Evolutionary conservation across 2,888 invertebrate genomes (phyloP), one percentile per base, ranked within the genome.

Genomic region (Oscheius sp.): DNA sequence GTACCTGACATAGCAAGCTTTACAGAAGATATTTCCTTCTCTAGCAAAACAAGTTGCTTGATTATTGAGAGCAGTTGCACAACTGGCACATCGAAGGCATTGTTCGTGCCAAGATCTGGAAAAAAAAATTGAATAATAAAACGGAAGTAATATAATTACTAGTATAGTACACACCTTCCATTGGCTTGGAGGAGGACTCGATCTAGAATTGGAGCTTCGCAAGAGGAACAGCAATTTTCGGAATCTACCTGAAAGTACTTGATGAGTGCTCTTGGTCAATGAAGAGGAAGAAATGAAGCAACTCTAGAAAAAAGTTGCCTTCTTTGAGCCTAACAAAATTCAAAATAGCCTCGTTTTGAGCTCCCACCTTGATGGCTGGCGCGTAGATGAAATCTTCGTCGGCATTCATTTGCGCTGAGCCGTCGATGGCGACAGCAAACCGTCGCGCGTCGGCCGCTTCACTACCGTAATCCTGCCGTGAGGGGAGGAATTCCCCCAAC

Each of bases 1-100:
- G 52, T 50, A 83, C 82, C 73, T 70, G 31, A 53, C 64, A 69
- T 85, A 85, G 61, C 84, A 85, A 17, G 27, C 39, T 69, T 80
- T 82, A 73, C 85, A 85, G 73, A 70, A 82, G 45, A 79, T 65
- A 29, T 52, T 64, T 25, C 72, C 73, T 4, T 82, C 79, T 37
- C 74, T 74, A 58, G 70, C 67, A 61, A 74, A 84, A 55, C 85
- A 85, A 42, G 74, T 67, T 37, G 71, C 57, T 27, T 69, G 73
- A 55, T 48, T 70, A 27, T 65, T 63, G 23, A 79, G 50, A 3
- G 50, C 23, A 12, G 33, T 33, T 6, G 69, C 55, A 53, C 76
- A 78, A 12, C 58, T 29, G 2, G 25, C 20, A 37, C 75, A 77
- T 25, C 67, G 68, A 0, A 76, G 58, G 57, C 76, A 76, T n/a